Conservation (phyloP, 2,797 vertebrate genomes). For the Macropodus opercularis region DNA sequence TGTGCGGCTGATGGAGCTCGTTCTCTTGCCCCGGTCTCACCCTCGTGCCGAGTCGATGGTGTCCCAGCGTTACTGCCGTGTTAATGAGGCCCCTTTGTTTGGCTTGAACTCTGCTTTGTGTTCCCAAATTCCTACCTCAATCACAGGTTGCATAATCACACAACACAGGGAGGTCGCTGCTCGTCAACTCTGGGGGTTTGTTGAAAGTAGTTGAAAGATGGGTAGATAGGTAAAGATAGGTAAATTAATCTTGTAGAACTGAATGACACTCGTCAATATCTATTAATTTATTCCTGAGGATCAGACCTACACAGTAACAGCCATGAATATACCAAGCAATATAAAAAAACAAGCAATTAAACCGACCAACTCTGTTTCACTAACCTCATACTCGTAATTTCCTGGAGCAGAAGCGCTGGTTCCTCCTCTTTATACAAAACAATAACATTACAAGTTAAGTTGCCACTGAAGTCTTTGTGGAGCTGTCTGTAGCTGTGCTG, state of each 20-base stretch:
- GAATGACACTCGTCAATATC: conserved; percentile 4
- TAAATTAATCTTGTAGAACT: neutral
- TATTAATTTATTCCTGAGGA: no score
- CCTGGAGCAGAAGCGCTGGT: neutral
- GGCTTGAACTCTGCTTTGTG: conserved; percentile 56
- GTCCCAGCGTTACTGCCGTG: conserved; percentile 52
- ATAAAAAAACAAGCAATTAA: no score
- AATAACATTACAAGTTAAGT: neutral
- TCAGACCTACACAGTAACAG: no score
- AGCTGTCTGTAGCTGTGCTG: neutral
- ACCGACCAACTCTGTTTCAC: no score
- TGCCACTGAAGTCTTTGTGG: neutral
- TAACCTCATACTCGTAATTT: no score
- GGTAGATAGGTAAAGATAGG: conserved; percentile 3
- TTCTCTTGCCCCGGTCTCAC: conserved; percentile 61
- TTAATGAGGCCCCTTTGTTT: conserved; percentile 74
- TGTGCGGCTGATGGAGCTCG: conserved; percentile 48
- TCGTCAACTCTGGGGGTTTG: conserved; percentile 10
- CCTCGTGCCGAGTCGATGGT: conserved; percentile 61
- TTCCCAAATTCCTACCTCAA: conserved; percentile 61
- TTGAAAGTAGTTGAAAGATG: conserved; percentile 21
- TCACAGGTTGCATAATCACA: conserved; percentile 58
- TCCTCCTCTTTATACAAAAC: neutral
- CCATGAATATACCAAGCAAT: no score
- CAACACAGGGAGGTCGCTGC: conserved; percentile 23